phyloP scores from a whole-genome alignment of 2,888 invertebrate genomes.

The Eupithecia tripunctaria region DNA sequence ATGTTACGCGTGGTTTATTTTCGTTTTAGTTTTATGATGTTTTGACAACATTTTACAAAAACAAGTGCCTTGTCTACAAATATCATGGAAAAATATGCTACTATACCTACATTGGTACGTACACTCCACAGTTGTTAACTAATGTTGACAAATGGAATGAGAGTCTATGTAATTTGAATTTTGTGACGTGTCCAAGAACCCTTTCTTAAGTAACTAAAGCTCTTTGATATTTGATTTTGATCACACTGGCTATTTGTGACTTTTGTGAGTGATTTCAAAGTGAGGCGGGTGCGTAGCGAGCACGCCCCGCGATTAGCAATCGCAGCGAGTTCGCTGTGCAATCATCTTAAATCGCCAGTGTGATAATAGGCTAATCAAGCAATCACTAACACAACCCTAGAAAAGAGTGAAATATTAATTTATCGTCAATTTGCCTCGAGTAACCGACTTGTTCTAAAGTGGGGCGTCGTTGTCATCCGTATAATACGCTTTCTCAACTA shows the following conservation, averaged over 20 bases:
- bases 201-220: too few species aligned
- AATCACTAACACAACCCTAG: neutral
- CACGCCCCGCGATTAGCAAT: too few species aligned
- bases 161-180: too few species aligned
- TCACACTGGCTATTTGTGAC: too few species aligned
- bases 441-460: neutral
- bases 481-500: slow-evolving; percentile 71
- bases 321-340: too few species aligned
- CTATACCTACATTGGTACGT: neutral
- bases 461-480: slow-evolving; percentile 62
- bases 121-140: neutral
- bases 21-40: slow-evolving; percentile 17
- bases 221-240: too few species aligned
- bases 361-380: too few species aligned
- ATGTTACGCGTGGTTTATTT: slow-evolving; percentile 26
- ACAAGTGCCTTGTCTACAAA: neutral
- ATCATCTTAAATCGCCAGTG: too few species aligned
- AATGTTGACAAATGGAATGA: neutral
- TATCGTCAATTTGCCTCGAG: neutral
- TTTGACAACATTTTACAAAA: slow-evolving; percentile 21
- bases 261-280: too few species aligned
- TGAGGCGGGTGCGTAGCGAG: too few species aligned
- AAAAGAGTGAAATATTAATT: neutral
- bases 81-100: neutral
- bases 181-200: too few species aligned